These are phyloP conservation scores for Crossaster papposus DNA, from an alignment of 53 echinoderm and acorn worm species.

Conservation along the genomic window DNA sequence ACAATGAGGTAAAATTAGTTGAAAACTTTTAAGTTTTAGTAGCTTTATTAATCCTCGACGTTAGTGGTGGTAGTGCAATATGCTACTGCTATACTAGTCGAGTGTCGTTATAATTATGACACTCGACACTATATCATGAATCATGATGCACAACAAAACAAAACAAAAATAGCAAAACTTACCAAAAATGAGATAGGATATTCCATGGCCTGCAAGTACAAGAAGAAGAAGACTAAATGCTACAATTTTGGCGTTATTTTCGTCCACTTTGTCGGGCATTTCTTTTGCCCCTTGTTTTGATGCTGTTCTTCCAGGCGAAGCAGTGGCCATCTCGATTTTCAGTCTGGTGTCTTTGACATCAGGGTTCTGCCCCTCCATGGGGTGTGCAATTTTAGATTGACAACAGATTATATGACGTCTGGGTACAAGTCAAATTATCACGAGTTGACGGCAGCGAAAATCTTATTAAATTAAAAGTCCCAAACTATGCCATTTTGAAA, in stretches of 20 bases:
- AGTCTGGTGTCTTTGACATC: slow-evolving; percentile 10
- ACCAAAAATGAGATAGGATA: slow-evolving; percentile 17
- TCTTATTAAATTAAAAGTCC: background rate
- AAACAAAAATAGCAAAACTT: background rate
- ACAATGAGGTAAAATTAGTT: no score
- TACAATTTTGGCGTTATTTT: slow-evolving; percentile 48
- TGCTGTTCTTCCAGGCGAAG: slow-evolving; percentile 43
- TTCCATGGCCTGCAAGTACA: slow-evolving; percentile 40
- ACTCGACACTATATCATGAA: background rate
- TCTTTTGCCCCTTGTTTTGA: slow-evolving; percentile 44
- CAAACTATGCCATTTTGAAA: background rate
- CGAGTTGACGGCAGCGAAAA: background rate
- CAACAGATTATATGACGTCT: background rate
- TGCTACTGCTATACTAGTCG: no score
- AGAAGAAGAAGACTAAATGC: slow-evolving; percentile 48
- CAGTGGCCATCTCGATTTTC: slow-evolving; percentile 13
- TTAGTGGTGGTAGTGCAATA: no score
- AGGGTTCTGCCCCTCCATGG: background rate
- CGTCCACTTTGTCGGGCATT: slow-evolving; percentile 51
- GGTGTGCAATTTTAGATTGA: background rate
- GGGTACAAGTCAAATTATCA: background rate
- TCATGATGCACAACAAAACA: background rate
- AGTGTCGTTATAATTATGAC: background rate
- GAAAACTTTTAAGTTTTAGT: no score
- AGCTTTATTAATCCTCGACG: no score